phyloP scores from a whole-genome alignment of 2,113 vertebrate species.

The Mus musculus region GRCm39 chr6:47327001-47327500 shows the following conservation, averaged over 20 bases:
- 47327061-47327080: neutral
- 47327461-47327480: neutral
- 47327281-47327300: neutral
- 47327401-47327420: too few species aligned
- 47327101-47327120: neutral
- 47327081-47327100: neutral
- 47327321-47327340: neutral
- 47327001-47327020: neutral
- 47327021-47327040: neutral
- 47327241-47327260: neutral
- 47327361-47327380: neutral
- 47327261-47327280: neutral
- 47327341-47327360: neutral
- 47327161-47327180: neutral
- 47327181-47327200: neutral
- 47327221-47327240: neutral
- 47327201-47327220: neutral
- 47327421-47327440: neutral
- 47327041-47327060: neutral
- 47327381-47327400: neutral
- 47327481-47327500: neutral
- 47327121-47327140: neutral
- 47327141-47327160: neutral
- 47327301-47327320: neutral
- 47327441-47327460: neutral